Conservation (phyloP, 2,113 vertebrate species). For the Hippocampus comes region DNA sequence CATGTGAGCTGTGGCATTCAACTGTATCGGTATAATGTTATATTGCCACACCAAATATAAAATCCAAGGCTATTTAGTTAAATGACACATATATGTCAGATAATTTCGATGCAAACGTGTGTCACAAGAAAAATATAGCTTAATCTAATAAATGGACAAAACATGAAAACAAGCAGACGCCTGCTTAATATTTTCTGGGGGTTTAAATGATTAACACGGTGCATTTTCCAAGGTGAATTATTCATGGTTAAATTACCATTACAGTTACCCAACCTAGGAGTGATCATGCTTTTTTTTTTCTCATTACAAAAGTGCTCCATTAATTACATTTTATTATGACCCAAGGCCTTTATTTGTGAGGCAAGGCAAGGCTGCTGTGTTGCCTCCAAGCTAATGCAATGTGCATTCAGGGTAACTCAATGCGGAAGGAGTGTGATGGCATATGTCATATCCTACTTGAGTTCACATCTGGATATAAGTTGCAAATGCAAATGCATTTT, state of each 20-base stretch:
- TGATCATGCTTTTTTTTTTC: not conserved
- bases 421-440: not conserved
- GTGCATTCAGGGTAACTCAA: no score
- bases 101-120: constrained; percentile 52
- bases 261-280: not conserved
- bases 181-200: constrained; percentile 28
- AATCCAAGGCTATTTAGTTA: no score
- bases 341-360: not conserved
- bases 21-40: not conserved
- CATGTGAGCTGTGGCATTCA: constrained; percentile 1
- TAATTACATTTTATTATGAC: constrained; percentile 1
- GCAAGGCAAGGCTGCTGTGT: no score
- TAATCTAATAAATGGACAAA: constrained; percentile 6
- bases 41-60: not conserved
- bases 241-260: constrained; percentile 1
- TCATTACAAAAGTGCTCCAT: not conserved
- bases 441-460: not conserved
- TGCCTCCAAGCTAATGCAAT: no score
- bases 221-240: constrained; percentile 20
- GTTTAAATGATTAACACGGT: constrained; percentile 15
- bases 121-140: constrained; percentile 23
- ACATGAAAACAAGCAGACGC: not conserved
- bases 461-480: not conserved
- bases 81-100: not conserved
- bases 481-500: not conserved